Base-by-base conservation (phyloP, 2,797 vertebrate genomes). In the Peromyscus aztecus region DNA sequence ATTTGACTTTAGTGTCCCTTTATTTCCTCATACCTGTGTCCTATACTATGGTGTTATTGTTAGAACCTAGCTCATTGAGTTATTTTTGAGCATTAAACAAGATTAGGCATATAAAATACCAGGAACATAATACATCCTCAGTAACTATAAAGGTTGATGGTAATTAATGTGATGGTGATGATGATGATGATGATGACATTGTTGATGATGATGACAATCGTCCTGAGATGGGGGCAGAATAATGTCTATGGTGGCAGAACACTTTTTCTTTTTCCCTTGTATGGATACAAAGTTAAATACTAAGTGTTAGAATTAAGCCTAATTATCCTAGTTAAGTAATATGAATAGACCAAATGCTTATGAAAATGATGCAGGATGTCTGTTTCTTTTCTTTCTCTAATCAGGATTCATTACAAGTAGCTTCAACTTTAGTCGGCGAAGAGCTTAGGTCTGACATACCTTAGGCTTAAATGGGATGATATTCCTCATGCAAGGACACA, bases 61-160 rank as follows among this genome's bases (percentile, higher is more conserved):
- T 3, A 89, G n/a, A 96, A 84, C 14, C 8, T 63, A 89, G 93
- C 27, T 84, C 9, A 57, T 0, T 49, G 40, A 76, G 52, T 86
- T 90, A 69, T 92, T 89, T 31, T 78, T 96, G 16, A 89, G 24
- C 24, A 78, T 85, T 96, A 82, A 93, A 61, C 75, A 87, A 92
- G 12, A 92, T 69, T 57, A 95, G 57, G 17, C 19, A 69, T 59
- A 9, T 85, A 84, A 80, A 87, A 88, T 73, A 27, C 13, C 49
- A 89, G 83, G 75, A 90, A 11, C 31, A 76, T 49, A 91, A 49
- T 57, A 84, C 80, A 46, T 82, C n/a, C 29, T 96, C 17, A 57
- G 40, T 78, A 52, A 85, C 43, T 82, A 7, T 82, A 55, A 69
- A 27, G 86, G 16, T 46, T 91, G 65, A 61, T 94, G 40, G 52